Percentiles rank a stretch among this genome's conserved stretches.
Conservation (phyloP, 2,113 vertebrate species). For the Cinclus mexicanus region DNA sequence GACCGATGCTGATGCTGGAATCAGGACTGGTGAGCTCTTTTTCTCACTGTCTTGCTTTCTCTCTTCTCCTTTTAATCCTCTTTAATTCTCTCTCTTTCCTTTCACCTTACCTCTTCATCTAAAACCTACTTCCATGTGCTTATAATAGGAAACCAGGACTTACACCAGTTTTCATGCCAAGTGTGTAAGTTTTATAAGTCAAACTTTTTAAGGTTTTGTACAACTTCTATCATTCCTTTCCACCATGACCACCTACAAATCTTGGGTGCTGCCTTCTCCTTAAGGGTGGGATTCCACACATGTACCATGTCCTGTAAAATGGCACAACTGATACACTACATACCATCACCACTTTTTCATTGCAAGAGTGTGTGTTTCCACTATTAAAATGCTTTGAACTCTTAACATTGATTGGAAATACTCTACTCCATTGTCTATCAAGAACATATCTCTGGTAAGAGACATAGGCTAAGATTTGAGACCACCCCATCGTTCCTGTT, state of each 20-base stretch:
- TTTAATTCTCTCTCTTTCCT: neutral
- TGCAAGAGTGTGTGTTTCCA: neutral
- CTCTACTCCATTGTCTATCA: neutral
- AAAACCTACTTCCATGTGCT: neutral
- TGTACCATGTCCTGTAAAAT: neutral
- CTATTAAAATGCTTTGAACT: neutral
- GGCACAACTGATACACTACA: neutral
- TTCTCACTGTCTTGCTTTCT: neutral
- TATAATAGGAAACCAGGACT: neutral
- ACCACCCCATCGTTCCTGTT: fast-evolving
- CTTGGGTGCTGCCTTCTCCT: neutral
- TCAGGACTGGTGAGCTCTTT: neutral
- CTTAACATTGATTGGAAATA: neutral
- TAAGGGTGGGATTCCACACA: neutral
- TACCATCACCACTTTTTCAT: neutral
- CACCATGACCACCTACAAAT: neutral
- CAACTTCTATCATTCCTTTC: neutral
- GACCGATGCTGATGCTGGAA: neutral
- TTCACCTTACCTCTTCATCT: neutral
- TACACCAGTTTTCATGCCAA: neutral
- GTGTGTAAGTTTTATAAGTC: neutral
- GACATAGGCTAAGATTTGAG: neutral
- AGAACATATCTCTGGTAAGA: neutral
- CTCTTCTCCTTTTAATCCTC: neutral
- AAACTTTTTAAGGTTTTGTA: neutral